These are phyloP conservation scores for Oeneis ivallda DNA, from an alignment of 2,888 invertebrate species.

Conservation along the genomic window DNA sequence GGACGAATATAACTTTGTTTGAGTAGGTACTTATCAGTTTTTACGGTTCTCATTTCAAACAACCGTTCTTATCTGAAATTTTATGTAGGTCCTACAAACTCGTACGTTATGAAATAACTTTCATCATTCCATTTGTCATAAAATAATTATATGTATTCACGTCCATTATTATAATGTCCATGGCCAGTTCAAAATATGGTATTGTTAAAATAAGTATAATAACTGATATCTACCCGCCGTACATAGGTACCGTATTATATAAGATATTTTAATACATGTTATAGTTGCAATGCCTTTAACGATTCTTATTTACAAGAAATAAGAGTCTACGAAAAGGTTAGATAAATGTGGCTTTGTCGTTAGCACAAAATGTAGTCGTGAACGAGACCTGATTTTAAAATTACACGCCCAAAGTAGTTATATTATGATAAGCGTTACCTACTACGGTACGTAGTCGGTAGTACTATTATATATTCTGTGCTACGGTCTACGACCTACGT, in stretches of 20 bases:
- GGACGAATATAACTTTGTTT: not conserved
- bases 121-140: conserved; percentile 25
- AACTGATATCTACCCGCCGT: conserved; percentile 18
- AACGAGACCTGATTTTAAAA: conserved; percentile 28
- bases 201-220: conserved; percentile 19
- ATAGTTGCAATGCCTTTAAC: conserved; percentile 22
- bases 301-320: conserved; percentile 13
- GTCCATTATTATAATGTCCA: conserved; percentile 32
- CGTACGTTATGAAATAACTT: not conserved
- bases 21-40: not conserved
- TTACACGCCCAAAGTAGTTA: not conserved
- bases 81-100: not conserved
- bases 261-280: conserved; percentile 28
- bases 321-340: conserved; percentile 12
- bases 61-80: not conserved
- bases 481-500: not conserved
- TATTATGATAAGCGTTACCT: too few relatives aligned
- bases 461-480: too few relatives aligned
- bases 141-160: conserved; percentile 30
- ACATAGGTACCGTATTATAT: not conserved
- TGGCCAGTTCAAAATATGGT: conserved; percentile 16
- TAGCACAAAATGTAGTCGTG: conserved; percentile 35
- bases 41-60: not conserved
- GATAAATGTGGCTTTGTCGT: conserved; percentile 24
- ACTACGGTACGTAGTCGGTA: too few relatives aligned